phyloP scores from a whole-genome alignment of 2,797 vertebrate genomes.

The Sarcoramphus papa region DNA sequence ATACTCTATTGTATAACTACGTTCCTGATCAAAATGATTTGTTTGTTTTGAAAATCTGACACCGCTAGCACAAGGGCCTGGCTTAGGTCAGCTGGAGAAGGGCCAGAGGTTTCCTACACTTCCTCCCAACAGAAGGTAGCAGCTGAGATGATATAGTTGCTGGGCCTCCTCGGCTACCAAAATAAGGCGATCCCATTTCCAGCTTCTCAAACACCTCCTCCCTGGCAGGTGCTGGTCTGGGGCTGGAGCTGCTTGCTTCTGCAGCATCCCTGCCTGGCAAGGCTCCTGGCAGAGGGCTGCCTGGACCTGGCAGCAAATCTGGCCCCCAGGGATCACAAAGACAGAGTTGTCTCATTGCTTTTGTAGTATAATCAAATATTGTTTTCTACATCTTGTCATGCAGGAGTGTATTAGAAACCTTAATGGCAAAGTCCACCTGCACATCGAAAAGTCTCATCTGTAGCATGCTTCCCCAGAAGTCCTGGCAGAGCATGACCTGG shows the following conservation, averaged over 20 bases:
- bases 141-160: neutral
- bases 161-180: neutral
- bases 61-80: neutral
- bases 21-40: neutral
- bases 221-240: neutral
- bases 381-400: neutral
- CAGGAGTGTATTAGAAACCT: neutral
- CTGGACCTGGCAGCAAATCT: neutral
- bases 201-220: neutral
- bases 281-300: neutral
- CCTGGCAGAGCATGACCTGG: neutral
- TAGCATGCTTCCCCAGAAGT: neutral
- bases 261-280: neutral
- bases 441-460: neutral
- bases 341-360: neutral
- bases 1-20: neutral
- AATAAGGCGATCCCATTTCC: neutral
- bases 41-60: neutral
- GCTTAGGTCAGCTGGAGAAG: neutral
- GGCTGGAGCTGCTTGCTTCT: neutral
- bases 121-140: neutral
- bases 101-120: neutral
- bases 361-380: neutral
- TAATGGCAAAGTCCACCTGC: neutral
- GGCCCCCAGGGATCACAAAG: neutral